Evolutionary conservation across 2,888 invertebrate species (phyloP).

Genomic region (Himalopsyche tibetana): DNA sequence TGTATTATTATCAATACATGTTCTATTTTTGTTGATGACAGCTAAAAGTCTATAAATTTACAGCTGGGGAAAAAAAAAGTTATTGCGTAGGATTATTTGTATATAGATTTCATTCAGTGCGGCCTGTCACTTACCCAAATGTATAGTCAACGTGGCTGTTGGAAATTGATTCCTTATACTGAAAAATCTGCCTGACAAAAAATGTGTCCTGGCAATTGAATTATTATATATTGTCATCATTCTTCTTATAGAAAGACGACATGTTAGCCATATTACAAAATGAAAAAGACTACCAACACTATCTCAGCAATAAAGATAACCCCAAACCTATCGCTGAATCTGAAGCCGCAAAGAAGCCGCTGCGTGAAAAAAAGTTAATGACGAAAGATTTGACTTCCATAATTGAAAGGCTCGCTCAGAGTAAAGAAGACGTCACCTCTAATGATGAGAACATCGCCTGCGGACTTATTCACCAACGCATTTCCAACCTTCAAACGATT

Average conservation of each 20-base stretch:
- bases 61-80: no score
- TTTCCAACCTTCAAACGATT: constrained; percentile 25
- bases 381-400: constrained; percentile 78
- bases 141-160: no score
- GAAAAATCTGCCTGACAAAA: no score
- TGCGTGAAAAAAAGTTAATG: constrained; percentile 69
- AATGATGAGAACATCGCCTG: constrained; percentile 71
- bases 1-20: no score
- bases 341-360: constrained; percentile 45
- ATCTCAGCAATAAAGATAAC: constrained; percentile 69
- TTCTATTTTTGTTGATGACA: no score
- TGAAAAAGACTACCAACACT: constrained; percentile 74
- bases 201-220: no score
- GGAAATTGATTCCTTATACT: no score
- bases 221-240: neutral
- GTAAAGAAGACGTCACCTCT: constrained; percentile 67
- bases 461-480: constrained; percentile 5
- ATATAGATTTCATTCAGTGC: no score
- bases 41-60: no score
- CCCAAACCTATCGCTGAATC: constrained; percentile 46
- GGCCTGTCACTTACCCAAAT: no score
- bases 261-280: constrained; percentile 74
- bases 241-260: constrained; percentile 71
- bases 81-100: no score
- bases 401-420: constrained; percentile 74